Evolutionary conservation across 2,113 vertebrate species (phyloP).

Genomic region (Hassar affinis): DNA sequence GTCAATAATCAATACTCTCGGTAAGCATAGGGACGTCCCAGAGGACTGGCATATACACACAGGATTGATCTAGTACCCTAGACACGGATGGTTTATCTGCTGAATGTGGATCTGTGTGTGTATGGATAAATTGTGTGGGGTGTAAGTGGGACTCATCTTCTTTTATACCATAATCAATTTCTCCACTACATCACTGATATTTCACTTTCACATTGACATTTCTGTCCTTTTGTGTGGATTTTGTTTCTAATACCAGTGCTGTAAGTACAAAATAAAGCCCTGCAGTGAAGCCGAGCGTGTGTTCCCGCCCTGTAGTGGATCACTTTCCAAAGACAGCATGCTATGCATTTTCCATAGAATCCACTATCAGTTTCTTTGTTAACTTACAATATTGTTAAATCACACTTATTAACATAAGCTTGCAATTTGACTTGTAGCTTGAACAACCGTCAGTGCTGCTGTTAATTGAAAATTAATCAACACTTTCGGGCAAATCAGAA

Average conservation of each 20-base stretch:
- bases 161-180: not conserved
- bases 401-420: too few relatives aligned
- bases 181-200: slow-evolving; percentile 3
- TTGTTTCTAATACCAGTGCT: not conserved
- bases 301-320: not conserved
- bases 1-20: slow-evolving; percentile 53
- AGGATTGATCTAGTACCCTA: slow-evolving; percentile 40
- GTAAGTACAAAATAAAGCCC: not conserved
- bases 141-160: not conserved
- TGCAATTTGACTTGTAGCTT: not conserved
- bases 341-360: too few relatives aligned
- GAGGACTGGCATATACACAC: slow-evolving; percentile 45
- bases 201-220: not conserved
- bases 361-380: too few relatives aligned
- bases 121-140: not conserved
- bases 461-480: not conserved
- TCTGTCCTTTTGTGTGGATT: not conserved
- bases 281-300: not conserved
- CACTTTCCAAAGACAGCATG: not conserved
- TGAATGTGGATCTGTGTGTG: not conserved
- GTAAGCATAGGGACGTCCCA: slow-evolving; percentile 33
- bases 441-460: too few relatives aligned
- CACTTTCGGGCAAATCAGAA: too few relatives aligned
- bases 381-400: too few relatives aligned
- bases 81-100: slow-evolving; percentile 5